Evolutionary conservation across 2,113 vertebrate genomes (phyloP).

Genomic region (Hassar affinis): DNA sequence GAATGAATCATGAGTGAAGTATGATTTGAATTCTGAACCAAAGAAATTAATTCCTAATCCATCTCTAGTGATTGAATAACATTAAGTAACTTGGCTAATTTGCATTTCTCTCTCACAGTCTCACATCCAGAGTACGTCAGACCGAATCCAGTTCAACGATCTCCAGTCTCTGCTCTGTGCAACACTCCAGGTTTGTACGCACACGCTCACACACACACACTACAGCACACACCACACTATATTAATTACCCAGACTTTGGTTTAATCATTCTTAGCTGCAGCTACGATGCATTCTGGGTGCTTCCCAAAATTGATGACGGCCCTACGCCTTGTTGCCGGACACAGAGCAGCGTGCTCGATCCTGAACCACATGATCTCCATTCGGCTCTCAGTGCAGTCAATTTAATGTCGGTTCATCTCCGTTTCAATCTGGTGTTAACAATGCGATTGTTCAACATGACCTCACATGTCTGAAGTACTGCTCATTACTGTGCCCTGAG

Average conservation of each 20-base stretch:
- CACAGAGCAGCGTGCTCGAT: neutral
- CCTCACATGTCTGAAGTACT: neutral
- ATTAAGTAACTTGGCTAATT: neutral
- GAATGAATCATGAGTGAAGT: neutral
- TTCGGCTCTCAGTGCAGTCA: neutral
- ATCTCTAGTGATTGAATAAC: neutral
- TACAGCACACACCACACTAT: too few relatives aligned
- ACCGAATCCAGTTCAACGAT: conserved; percentile 98
- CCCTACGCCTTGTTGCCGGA: neutral
- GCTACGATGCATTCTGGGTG: neutral
- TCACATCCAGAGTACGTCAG: conserved; percentile 97
- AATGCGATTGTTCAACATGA: neutral
- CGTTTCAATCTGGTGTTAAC: neutral
- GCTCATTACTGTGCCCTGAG: neutral
- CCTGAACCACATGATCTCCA: neutral
- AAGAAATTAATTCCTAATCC: neutral
- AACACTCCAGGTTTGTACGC: conserved; percentile 86
- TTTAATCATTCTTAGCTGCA: neutral
- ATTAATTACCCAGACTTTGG: too few relatives aligned
- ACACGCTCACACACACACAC: neutral
- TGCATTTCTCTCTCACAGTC: conserved; percentile 72
- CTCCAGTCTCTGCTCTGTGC: conserved; percentile 96
- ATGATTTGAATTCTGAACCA: neutral
- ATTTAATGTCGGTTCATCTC: neutral
- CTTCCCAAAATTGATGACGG: too few relatives aligned